Evolutionary conservation across 2,888 invertebrate species (phyloP), one percentile per base, ranked within the genome.

Genomic region (Orthonevra nobilis): DNA sequence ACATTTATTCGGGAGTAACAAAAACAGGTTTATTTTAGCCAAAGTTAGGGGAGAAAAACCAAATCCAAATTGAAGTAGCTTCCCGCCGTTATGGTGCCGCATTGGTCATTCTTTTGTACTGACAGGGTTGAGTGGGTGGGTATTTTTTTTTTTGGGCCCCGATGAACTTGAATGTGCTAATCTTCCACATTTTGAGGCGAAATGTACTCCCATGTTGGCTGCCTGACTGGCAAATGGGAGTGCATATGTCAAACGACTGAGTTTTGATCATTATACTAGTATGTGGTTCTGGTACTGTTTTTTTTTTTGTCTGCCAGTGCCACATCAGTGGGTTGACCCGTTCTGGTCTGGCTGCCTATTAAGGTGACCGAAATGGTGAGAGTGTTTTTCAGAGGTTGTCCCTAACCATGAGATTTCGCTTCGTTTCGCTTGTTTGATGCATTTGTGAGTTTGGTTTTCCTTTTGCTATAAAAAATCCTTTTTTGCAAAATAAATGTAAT

Each of bases 111-210:
- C 50, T 23, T 34, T 42, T 54, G 30, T 17, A 23, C 15, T n/a
- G n/a, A n/a, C n/a, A n/a, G n/a, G n/a, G 10, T 5, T 10, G 1
- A 1, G 7, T 7, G 26, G 5, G 50, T 12, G 10, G 48, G 12
- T 4, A 15, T 20, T 20, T 68, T 17, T 66, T 79, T 73, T 64
- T n/a, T 44, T 60, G 54, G 61, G 79, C 79, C 48, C 66, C 54
- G 73, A 79, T 79, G 73, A 79, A 68, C 79, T 79, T 79, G 61
- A 79, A 73, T 79, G 66, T 61, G 73, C 66, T 79, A 79, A 79
- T 79, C 73, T 54, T 70, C 61, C 75, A 58, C 36, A 69, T 75
- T 56, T 3, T 69, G 69, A 38, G 52, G 66, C 32, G 34, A 34
- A 60, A 60, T 46, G n/a, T 28, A 56, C 46, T 48, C 17, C 30